These are phyloP conservation scores for Protobothrops mucrosquamatus DNA, from an alignment of 2,113 vertebrate species.

Conservation along the genomic window DNA sequence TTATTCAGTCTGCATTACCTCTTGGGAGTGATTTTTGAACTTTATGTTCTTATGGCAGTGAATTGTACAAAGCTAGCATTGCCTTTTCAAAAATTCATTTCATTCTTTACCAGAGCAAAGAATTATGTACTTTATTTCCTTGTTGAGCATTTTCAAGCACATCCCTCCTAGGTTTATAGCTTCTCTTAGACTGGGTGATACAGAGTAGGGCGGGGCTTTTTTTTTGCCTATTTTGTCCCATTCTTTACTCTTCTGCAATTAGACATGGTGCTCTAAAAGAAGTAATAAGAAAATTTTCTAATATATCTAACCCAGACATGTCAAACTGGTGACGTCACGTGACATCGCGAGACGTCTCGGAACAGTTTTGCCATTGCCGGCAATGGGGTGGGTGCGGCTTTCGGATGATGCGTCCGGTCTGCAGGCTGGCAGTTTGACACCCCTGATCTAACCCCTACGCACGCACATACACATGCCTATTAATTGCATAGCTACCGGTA, in stretches of 20 bases:
- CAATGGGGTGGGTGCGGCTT: no score
- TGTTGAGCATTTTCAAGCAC: neutral
- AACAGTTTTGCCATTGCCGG: no score
- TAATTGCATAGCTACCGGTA: neutral
- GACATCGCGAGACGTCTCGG: no score
- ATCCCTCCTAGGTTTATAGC: neutral
- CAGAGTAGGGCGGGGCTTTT: no score
- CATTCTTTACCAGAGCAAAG: constrained; percentile 4
- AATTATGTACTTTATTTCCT: neutral
- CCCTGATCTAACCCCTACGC: neutral
- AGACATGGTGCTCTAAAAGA: neutral
- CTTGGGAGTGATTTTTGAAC: neutral
- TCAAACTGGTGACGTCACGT: no score
- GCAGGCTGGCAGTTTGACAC: no score
- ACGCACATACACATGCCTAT: neutral
- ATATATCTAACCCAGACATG: neutral
- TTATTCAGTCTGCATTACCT: constrained; percentile 21
- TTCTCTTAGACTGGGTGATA: neutral
- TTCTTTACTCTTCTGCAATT: neutral
- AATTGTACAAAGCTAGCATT: neutral
- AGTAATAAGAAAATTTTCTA: neutral
- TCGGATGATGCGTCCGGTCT: no score
- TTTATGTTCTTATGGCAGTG: neutral
- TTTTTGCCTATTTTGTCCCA: neutral
- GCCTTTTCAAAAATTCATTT: neutral